These are phyloP conservation scores for Bombycilla garrulus DNA, from an alignment of 2,113 vertebrate species.

Conservation along the genomic window DNA sequence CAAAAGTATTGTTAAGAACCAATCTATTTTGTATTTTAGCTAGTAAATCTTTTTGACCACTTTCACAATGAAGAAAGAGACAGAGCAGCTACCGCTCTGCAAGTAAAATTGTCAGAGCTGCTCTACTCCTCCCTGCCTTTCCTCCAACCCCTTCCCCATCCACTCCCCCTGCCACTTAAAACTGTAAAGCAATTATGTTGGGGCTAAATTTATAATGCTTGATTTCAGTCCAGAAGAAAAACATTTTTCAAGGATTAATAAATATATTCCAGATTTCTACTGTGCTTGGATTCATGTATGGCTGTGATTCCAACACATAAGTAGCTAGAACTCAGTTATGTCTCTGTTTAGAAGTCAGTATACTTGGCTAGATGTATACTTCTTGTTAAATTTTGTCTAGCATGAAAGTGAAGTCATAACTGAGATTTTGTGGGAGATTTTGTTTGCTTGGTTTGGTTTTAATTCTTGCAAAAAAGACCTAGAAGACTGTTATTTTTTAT, in stretches of 20 bases:
- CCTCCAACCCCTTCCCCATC: neutral
- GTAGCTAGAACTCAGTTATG: neutral
- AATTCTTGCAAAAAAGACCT: neutral
- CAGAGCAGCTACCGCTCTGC: neutral
- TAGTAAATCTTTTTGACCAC: neutral
- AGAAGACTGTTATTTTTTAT: neutral
- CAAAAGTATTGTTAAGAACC: neutral
- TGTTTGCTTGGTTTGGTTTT: neutral
- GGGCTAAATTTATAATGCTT: neutral
- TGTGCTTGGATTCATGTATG: neutral
- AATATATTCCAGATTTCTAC: neutral
- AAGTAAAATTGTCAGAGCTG: neutral
- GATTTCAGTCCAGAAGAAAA: neutral
- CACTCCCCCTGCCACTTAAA: neutral
- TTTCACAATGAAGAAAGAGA: neutral
- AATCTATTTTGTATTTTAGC: neutral
- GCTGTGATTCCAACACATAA: neutral
- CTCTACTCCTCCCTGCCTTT: neutral
- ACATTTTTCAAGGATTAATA: neutral
- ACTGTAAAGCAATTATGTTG: neutral
- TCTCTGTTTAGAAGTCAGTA: neutral
- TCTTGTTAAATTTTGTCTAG: neutral
- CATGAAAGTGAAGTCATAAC: neutral
- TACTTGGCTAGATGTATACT: neutral
- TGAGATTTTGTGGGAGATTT: neutral